Evolutionary conservation across 2,113 vertebrate species (phyloP), one percentile per base, ranked within the genome.

Genomic region (Carassius carassius): DNA sequence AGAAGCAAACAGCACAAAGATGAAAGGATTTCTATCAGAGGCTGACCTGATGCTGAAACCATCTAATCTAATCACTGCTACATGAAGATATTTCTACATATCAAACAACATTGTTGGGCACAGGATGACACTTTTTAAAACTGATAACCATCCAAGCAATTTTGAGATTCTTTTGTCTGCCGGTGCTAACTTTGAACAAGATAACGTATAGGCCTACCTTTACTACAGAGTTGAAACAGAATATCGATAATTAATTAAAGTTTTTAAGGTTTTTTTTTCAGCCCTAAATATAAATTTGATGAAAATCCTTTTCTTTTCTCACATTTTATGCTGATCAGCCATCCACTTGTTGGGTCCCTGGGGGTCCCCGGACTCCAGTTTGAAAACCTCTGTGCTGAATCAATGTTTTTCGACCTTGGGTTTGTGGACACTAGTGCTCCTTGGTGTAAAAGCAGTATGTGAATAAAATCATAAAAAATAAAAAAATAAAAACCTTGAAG

Each of bases 51-150:
- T 72, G 80, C 81, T 60, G 81, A 60, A 47, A 63, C 60, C 32
- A 58, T 81, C 41, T n/a, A 69, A 86, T 86, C 84, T 86, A 82
- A 77, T 82, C 84, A 65, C 58, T 75, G 23, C 58, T 82, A 14
- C 23, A 65, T 85, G 51, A 75, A n/a, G 41, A 35, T 37, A 21
- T 56, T 44, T 54, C 73, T 32, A 67, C 13, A 23, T 23, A 74
- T n/a, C 49, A 32, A 54, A 19, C 56, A 12, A 23, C 41, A 25
- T 3, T 25, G 11, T 13, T 2, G 23, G 13, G 6, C n/a, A 25
- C 10, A 1, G 11, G 44, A 76, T 60, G 70, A 25, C 37, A 47
- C 32, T 78, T 67, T 76, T 78, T 32, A 5, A 54, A 47, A 29
- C 10, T 54, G 12, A 51, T 5, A 58, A 10, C 4, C 11, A 19